Base-by-base conservation (phyloP, 2,888 invertebrate species). In the Lacanobia oleracea region DNA sequence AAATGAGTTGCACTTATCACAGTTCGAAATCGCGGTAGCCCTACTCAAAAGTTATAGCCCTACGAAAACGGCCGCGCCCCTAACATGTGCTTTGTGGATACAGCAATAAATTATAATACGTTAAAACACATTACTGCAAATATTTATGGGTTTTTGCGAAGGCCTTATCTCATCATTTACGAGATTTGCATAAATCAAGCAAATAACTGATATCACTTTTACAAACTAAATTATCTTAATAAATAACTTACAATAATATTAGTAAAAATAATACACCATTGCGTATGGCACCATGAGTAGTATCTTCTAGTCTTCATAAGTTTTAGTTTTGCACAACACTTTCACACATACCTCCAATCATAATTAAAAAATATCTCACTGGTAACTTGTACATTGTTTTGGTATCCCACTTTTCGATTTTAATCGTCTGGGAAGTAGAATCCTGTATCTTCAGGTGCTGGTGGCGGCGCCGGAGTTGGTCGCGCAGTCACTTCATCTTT, bases 341-440 rank as follows among this genome's bases (percentile, higher is more conserved):
- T 65, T 59, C 53, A 67, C 65, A 37, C 18, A 43, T 54, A 48
- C 33, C n/a, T 64, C 60, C 51, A 67, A 21, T 64, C 23, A 40
- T 23, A 74, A 14, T 45, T 48, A 7, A 21, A 4, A 67, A 66
- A 69, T 79, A 53, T 83, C 67, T 71, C 83, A 84, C 83, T 83
- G 77, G 77, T 77, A 75, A 68, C 67, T 67, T 68, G 23, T 43
- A 57, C 1, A 40, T n/a, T 66, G 12, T 59, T 54, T 45, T 48
- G 10, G 14, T 40, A 12, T 50, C 3, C 12, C 27, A 48, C 9
- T 51, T 21, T 50, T 54, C 5, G 8, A 4, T 7, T 56, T 75
- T 72, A 91, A 37, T 89, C 85, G 5, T 82, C 65, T 4, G 90
- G 91, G 64, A 91, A 92, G 27, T 59, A 54, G 12, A 86, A 75